These are phyloP conservation scores for Microctenopoma steveboyesi DNA, from an alignment of 2,797 vertebrate genomes.

Conservation along the genomic window DNA sequence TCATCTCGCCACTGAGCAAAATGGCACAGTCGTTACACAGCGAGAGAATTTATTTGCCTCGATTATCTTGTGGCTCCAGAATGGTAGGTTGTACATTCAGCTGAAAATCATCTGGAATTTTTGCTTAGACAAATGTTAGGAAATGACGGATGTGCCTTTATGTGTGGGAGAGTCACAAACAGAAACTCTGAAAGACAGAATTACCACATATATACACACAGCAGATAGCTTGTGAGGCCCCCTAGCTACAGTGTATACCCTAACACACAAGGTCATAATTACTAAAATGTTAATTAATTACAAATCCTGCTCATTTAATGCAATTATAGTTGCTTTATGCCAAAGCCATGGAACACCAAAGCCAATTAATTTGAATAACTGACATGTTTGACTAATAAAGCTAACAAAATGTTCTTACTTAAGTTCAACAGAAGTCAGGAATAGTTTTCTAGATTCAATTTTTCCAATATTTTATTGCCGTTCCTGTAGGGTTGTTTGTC, in stretches of 20 bases:
- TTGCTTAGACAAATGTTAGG: slow-evolving; percentile 10
- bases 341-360: not conserved
- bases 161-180: slow-evolving; percentile 1
- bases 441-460: no score
- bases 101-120: slow-evolving; percentile 21
- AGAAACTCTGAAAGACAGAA: slow-evolving; percentile 7
- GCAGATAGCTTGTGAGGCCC: not conserved
- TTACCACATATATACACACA: not conserved
- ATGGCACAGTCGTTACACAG: slow-evolving; percentile 7
- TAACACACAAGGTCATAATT: no score
- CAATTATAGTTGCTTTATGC: not conserved
- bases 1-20: slow-evolving; percentile 10
- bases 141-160: not conserved
- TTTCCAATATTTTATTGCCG: no score
- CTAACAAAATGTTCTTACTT: no score
- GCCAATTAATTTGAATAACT: not conserved
- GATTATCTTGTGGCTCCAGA: slow-evolving; percentile 6
- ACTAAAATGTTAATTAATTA: not conserved
- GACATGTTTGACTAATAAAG: not conserved
- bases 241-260: no score
- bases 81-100: slow-evolving; percentile 6
- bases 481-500: no score
- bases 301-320: not conserved
- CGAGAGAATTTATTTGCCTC: slow-evolving; percentile 19
- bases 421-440: no score